Evolutionary conservation across 2,888 invertebrate genomes (phyloP), one percentile per base, ranked within the genome.

Genomic region (Orchesella flavescens): DNA sequence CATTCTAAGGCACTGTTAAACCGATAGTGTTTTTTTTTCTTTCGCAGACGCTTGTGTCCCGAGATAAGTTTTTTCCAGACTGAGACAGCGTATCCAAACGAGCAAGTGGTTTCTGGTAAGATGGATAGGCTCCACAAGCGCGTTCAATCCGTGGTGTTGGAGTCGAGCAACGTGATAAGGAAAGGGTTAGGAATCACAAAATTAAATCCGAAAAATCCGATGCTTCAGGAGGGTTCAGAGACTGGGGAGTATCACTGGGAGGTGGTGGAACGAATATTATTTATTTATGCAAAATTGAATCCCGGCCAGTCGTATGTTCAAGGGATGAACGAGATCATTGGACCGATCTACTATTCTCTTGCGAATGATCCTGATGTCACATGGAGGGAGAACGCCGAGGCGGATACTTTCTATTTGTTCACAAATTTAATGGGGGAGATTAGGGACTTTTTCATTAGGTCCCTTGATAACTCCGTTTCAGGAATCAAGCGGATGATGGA

Each of bases 301-400:
- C 97, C 98, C 0, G 99, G 99, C 0, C 97, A 98, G 90, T 95
- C 97, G 13, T 87, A 96, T 89, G 96, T 97, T 0, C 96, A 99
- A 91, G 99, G 99, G 75, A 99, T 99, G 99, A 99, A 99, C 91
- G 99, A 99, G 91, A 97, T 99, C 89, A 94, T 99, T 63, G 99
- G 98, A 0, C 99, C 99, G 9, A 97, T 99, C 89, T 99, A 99
- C 91, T 97, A 98, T 91, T 95, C 97, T 0, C 97, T 99, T 91
- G 98, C 99, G 9, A 95, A 94, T 23, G 97, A 99, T 91, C 93
- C 95, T 0, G 93, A 96, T 90, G 90, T 92, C 43, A 92, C 93
- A 72, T 96, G 94, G 92, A 92, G 91, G 95, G 97, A 94, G 89
- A 92, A 95, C 90, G 99, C 99, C 0, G 99, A 99, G 90, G 96